phyloP scores from a whole-genome alignment of 1,140 invertebrate species.

The Drosophila nebulosa region DNA sequence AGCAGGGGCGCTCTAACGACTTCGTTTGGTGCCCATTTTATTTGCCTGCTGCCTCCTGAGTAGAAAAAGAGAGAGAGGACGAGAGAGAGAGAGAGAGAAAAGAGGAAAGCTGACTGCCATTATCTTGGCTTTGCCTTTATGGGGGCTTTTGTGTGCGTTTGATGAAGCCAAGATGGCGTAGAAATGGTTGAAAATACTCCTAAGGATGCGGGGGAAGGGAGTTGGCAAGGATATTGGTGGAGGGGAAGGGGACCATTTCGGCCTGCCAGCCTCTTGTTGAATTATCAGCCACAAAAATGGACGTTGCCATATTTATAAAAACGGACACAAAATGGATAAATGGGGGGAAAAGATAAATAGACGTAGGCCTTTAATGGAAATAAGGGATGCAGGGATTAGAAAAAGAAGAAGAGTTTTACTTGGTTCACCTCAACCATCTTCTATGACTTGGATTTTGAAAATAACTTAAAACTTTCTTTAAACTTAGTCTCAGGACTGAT shows the following conservation, averaged over 20 bases:
- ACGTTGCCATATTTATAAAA: slow-evolving; percentile 72
- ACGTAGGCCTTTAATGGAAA: background rate
- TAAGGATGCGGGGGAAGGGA: background rate
- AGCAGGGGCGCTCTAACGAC: slow-evolving; percentile 59
- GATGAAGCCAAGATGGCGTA: slow-evolving; percentile 77
- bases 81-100: background rate
- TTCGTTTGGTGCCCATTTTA: slow-evolving; percentile 75
- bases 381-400: background rate
- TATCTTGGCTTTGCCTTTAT: slow-evolving; percentile 79
- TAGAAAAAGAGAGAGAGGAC: background rate
- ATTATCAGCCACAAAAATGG: slow-evolving; percentile 78
- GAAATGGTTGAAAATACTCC: slow-evolving; percentile 50
- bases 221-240: background rate
- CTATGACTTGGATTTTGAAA: too few relatives aligned
- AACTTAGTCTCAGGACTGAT: too few relatives aligned
- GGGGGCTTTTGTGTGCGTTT: slow-evolving; percentile 78
- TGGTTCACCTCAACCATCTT: background rate
- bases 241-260: slow-evolving; percentile 36
- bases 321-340: slow-evolving; percentile 31
- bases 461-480: too few relatives aligned
- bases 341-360: background rate
- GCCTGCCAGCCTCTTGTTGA: slow-evolving; percentile 48
- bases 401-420: background rate
- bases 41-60: slow-evolving; percentile 56
- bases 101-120: slow-evolving; percentile 37